These are phyloP conservation scores for human (Homo sapiens) DNA, from an alignment of 2,113 vertebrate genomes.

Conservation along the genomic window GRCh38 chr2:117352501-117353000, in stretches of 20 bases:
- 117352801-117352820: not conserved
- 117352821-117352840: not conserved
- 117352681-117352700: not conserved
- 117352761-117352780: too few relatives aligned
- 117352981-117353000: not conserved
- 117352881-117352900: not conserved
- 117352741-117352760: too few relatives aligned
- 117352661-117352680: not conserved
- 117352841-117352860: not conserved
- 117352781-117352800: not conserved
- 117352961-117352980: not conserved
- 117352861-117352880: not conserved
- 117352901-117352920: not conserved
- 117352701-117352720: not conserved
- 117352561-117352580: not conserved
- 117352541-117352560: not conserved
- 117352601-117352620: not conserved
- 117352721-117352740: not conserved
- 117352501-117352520: not conserved
- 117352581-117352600: not conserved
- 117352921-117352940: not conserved
- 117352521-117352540: not conserved
- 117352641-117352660: not conserved
- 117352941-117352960: not conserved
- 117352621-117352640: constrained; percentile 23